phyloP scores from a whole-genome alignment of 2,113 vertebrate genomes.

The Osmerus mordax region DNA sequence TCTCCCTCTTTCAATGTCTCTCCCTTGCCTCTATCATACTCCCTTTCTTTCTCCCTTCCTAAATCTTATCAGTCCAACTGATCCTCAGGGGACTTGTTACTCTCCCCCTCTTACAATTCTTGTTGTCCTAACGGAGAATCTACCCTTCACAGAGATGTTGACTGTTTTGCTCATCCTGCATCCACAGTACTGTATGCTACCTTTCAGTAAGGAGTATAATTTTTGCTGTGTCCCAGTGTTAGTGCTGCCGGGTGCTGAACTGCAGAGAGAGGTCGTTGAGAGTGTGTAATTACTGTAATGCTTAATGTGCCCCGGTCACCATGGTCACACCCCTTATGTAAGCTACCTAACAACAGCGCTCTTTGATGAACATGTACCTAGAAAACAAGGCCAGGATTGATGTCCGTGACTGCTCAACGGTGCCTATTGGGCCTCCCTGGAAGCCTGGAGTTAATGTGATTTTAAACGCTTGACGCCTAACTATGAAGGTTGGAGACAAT shows the following conservation, averaged over 20 bases:
- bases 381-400: slow-evolving; percentile 8
- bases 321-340: slow-evolving; percentile 3
- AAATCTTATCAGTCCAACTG: slow-evolving; percentile 24
- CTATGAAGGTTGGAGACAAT: neutral
- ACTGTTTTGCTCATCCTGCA: no score
- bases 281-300: slow-evolving; percentile 13
- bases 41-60: neutral
- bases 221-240: neutral
- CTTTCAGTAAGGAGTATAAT: neutral
- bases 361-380: slow-evolving; percentile 10
- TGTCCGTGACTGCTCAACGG: neutral
- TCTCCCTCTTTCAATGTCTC: neutral
- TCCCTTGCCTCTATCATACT: slow-evolving; percentile 34
- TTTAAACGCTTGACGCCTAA: neutral
- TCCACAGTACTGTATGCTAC: no score
- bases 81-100: neutral
- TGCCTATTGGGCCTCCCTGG: neutral
- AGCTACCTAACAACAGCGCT: slow-evolving; percentile 9
- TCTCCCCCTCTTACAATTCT: slow-evolving; percentile 26
- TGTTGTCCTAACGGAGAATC: slow-evolving; percentile 42
- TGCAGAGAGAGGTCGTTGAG: neutral
- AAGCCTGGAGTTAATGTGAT: neutral
- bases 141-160: no score
- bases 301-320: neutral
- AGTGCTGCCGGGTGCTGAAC: neutral